Conservation (phyloP, 2,113 vertebrate genomes). For the Gambusia holbrooki region DNA sequence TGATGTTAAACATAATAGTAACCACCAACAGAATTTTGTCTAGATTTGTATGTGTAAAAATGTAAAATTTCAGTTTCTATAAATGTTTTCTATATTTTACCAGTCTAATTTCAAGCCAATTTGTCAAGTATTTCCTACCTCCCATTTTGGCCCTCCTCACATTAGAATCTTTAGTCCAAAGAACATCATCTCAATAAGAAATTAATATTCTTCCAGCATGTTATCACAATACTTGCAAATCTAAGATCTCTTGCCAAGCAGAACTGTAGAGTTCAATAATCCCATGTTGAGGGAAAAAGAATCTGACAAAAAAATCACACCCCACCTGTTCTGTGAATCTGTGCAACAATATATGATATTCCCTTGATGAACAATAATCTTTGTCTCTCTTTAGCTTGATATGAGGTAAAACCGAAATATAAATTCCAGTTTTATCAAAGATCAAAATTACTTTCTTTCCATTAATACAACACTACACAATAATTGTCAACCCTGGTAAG, state of each 20-base stretch:
- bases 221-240: constrained; percentile 3
- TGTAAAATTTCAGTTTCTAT: too few species aligned
- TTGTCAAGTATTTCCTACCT: too few species aligned
- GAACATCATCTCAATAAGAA: background rate
- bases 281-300: too few species aligned
- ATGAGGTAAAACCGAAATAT: constrained; percentile 35
- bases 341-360: constrained; percentile 37
- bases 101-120: too few species aligned
- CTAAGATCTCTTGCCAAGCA: constrained; percentile 19
- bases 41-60: too few species aligned
- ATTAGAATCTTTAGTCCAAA: background rate
- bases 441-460: background rate
- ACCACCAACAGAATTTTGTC: too few species aligned
- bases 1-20: background rate
- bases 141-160: background rate
- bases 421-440: constrained; percentile 17
- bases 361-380: constrained; percentile 32
- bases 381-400: constrained; percentile 14
- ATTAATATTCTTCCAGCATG: constrained; percentile 14
- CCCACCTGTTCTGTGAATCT: constrained; percentile 30
- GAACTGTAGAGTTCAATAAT: background rate
- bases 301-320: too few species aligned
- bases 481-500: too few species aligned
- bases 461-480: background rate
- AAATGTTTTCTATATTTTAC: too few species aligned